phyloP scores from a whole-genome alignment of 2,797 vertebrate species.

The Pseudomugil gertrudae region DNA sequence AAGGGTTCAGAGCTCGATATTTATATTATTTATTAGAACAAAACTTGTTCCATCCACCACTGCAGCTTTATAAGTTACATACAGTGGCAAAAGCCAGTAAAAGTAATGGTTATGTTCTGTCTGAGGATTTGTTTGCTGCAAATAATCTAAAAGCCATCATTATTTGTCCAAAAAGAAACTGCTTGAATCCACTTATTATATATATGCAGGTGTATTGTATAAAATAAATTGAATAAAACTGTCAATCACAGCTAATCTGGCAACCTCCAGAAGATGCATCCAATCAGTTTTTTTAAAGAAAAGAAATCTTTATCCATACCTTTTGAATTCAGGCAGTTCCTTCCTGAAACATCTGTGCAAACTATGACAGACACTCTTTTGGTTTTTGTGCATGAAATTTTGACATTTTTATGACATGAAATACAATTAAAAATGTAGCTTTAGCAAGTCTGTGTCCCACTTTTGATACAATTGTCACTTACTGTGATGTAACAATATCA shows the following conservation, averaged over 20 bases:
- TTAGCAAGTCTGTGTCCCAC: background rate
- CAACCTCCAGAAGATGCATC: background rate
- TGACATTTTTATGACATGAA: background rate
- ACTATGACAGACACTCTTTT: background rate
- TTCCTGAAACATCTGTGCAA: too few relatives aligned
- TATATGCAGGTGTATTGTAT: background rate
- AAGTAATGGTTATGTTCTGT: background rate
- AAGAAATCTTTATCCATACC: background rate
- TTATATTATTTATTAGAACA: background rate
- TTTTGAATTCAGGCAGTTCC: conserved; percentile 3
- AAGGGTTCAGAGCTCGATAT: background rate
- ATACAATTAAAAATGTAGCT: background rate
- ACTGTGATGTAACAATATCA: background rate
- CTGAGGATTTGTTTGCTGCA: background rate
- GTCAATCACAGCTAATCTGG: background rate
- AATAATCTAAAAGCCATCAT: background rate
- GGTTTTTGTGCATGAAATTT: background rate
- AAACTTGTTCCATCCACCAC: background rate
- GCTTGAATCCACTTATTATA: background rate
- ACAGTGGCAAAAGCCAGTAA: background rate
- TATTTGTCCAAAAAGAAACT: background rate
- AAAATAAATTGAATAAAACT: background rate
- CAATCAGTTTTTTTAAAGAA: conserved; percentile 3
- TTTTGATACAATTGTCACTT: background rate
- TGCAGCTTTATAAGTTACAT: too few relatives aligned